Evolutionary conservation across 2,113 vertebrate species (phyloP), one percentile per base, ranked within the genome.

Genomic region (Bufo gargarizans): DNA sequence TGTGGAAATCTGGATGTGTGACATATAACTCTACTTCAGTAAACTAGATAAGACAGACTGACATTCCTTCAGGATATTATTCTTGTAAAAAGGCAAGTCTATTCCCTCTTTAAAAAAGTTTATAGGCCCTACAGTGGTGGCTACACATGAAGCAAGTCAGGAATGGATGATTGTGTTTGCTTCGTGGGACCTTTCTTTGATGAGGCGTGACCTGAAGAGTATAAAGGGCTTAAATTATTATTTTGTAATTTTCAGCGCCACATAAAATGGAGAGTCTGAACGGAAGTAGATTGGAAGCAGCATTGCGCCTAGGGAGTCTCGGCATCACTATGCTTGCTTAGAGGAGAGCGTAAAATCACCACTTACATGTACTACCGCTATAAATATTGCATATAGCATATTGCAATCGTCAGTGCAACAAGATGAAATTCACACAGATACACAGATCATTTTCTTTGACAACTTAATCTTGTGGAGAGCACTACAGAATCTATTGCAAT

Each of bases 301-400:
- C 72, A 17, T 58, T 78, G 87, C 84, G 74, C 74, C 87, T 69
- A 67, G 87, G 87, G 87, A 89, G 87, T 45, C 87, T 78, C 81
- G 45, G 81, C 87, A 89, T 89, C 81, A 77, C 81, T 84, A 78
- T 89, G 86, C 80, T 88, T 88, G 86, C 79, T 88, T 88, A 88
- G 86, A 88, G 53, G 59, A 84, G 59, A 69, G 87, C 74, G 81
- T 89, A 89, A 89, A 89, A 89, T 89, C 87, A 83, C 87, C 87
- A 84, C 87, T 88, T 88, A 88, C 87, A 77, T 84, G 87, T 89
- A 84, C 87, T 84, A 89, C 71, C 13, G 87, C 82, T 69, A 89
- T 89, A 89, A 89, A 89, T 89, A 89, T 89, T 89, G 84, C 87
- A 89, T 89, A 89, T 84, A 89, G 87, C 87, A 89, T 89, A 89